Base-by-base conservation (phyloP, 2,113 vertebrate genomes). In the Phylloscopus trochilus region DNA sequence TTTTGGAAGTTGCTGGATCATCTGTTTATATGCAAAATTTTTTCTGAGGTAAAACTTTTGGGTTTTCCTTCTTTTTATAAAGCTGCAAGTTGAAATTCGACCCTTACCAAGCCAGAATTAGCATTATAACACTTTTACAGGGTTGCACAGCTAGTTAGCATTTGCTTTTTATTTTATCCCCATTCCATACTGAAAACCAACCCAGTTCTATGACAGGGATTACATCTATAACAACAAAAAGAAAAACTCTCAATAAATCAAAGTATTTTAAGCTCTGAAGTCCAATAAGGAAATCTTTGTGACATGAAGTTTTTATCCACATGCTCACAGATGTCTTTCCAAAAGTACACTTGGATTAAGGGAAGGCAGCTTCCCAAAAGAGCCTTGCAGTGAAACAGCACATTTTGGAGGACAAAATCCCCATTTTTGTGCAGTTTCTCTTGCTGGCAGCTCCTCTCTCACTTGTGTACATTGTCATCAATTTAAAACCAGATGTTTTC, bases 401-500 rank as follows among this genome's bases (percentile, higher is more conserved):
- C 44, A 58, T 30, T 63, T 82, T 30, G 60, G 70, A 74, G 58
- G 52, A 53, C 33, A 82, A 76, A 74, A 89, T 35, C 56, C 19
- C 9, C 5, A 4, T 85, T 95, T 81, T 59, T 58, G 63, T 67
- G 62, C 68, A 52, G 69, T 55, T 92, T 39, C 69, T 80, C 24
- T 30, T 39, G 19, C 94, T 95, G 91, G 93, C 96, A 94, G 82
- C 69, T 53, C 74, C 55, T 24, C 58, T 64, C 87, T 67, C 62
- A 55, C 83, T 85, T 76, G 80, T 90, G 81, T 59, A 87, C 72
- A 6, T 43, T 70, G 63, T 53, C 88, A 93, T 76, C 66, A 69
- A 56, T 87, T 81, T 52, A 7, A 88, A 91, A 49, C 60, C 96
- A 97, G 96, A 96, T 96, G 96, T 95, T 93, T 91, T 80, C 78